Percentiles rank a stretch among this genome's conserved stretches.
Evolutionary conservation across 64 coral and sea anemone species (phyloP).

Genomic region (Exaiptasia diaphana): DNA sequence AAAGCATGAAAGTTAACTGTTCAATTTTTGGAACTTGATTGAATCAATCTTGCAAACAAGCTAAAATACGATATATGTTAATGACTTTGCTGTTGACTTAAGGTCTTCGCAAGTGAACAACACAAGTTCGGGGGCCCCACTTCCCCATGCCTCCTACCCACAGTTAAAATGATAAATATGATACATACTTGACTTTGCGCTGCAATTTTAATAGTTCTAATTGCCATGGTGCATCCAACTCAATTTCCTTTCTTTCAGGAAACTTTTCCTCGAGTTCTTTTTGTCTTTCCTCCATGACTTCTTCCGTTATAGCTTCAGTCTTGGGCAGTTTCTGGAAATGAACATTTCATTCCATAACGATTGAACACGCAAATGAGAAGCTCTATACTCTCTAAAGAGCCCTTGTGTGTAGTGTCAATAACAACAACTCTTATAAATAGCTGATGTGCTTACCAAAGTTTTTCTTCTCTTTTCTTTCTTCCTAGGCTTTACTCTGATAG

Average conservation of each 20-base stretch:
- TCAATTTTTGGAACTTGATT: too few species aligned
- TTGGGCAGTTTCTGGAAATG: constrained; percentile 44
- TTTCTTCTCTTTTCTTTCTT: constrained; percentile 67
- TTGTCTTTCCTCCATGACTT: constrained; percentile 53
- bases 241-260: constrained; percentile 82
- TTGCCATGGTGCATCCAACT: constrained; percentile 79
- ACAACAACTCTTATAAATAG: neutral
- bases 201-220: constrained; percentile 71
- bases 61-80: too few species aligned
- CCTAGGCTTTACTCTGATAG: constrained; percentile 57
- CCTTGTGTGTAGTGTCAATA: neutral
- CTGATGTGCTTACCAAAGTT: too few species aligned
- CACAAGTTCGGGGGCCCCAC: too few species aligned
- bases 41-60: too few species aligned
- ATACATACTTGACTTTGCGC: constrained; percentile 86
- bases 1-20: too few species aligned
- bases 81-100: too few species aligned
- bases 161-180: too few species aligned
- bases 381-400: neutral
- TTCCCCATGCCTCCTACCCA: too few species aligned
- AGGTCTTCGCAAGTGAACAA: too few species aligned
- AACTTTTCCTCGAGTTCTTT: constrained; percentile 87
- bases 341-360: neutral
- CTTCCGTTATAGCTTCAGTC: constrained; percentile 40
- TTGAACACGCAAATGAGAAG: neutral